Conservation (phyloP, 2,888 invertebrate species). For the Desoria tigrina region DNA sequence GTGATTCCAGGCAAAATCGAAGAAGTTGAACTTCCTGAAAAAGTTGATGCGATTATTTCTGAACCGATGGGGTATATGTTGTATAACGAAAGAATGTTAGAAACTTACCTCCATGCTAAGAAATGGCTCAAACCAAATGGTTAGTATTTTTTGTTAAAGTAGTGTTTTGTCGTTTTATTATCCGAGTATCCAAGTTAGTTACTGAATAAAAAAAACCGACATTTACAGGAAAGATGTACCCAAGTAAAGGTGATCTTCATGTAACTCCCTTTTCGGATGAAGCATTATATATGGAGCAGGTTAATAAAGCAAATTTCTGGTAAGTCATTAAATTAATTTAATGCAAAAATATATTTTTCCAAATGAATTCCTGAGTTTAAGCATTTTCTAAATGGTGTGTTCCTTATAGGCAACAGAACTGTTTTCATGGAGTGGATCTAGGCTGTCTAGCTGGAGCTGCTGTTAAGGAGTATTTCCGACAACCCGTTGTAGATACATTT, state of each 20-base stretch:
- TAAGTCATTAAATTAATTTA: conserved; percentile 54
- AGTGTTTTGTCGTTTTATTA: neutral
- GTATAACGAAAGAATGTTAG: conserved; percentile 98
- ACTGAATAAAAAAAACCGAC: neutral
- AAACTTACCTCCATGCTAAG: conserved; percentile 96
- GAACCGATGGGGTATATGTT: conserved; percentile 99
- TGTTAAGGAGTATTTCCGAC: conserved; percentile 94
- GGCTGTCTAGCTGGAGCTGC: conserved; percentile 88
- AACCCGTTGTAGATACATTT: conserved; percentile 98
- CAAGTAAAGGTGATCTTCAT: conserved; percentile 92
- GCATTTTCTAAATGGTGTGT: neutral
- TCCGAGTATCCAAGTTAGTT: too few relatives aligned
- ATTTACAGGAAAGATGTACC: conserved; percentile 86
- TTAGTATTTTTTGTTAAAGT: too few relatives aligned
- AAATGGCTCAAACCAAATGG: conserved; percentile 88
- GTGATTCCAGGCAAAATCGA: conserved; percentile 98
- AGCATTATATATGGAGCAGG: conserved; percentile 95
- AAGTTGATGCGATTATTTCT: conserved; percentile 94
- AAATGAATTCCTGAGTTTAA: neutral
- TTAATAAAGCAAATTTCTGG: conserved; percentile 99
- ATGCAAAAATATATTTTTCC: neutral
- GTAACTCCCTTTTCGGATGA: conserved; percentile 98
- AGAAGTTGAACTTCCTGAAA: conserved; percentile 92
- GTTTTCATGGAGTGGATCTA: conserved; percentile 96
- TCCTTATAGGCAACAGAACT: conserved; percentile 77